Evolutionary conservation across 2,888 invertebrate genomes (phyloP), one percentile per base, ranked within the genome.

Genomic region (Microctonus aethiopoides): DNA sequence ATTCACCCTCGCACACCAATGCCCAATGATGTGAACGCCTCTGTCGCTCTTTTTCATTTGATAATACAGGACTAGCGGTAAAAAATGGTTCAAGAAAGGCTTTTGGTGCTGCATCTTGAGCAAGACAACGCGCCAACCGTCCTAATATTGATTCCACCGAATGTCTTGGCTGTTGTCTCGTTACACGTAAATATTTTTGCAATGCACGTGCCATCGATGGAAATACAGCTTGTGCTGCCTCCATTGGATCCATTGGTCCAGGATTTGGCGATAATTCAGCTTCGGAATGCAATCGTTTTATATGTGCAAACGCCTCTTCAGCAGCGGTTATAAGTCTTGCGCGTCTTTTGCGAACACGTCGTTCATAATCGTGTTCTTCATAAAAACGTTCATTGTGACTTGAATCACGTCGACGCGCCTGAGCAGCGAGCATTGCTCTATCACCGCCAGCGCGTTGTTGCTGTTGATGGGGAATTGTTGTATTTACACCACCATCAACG

Each of bases 221-320:
- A 84, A 99, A 99, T 68, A 99, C 96, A 0, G 98, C 97, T 86
- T 97, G 96, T 0, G 99, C 99, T 3, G 99, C 98, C 88, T 98
- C 98, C 79, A 95, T 92, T 0, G 98, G 94, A 83, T 98, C 97
- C 89, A 99, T 93, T 0, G 95, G 94, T 20, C 81, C 83, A 2
- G 83, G 80, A 74, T 81, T 83, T 71, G 94, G 91, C 0, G 95
- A 94, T 0, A 95, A 93, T 34, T 93, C 92, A 67, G 91, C 89
- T 77, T 91, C 91, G 72, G 91, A 90, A 75, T 91, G 89, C 73
- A 97, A 91, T 41, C 98, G 90, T 80, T 96, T 94, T 75, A 99
- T 97, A 83, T 99, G 98, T 11, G 98, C 97, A 87, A 99, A 99
- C 0, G 99, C 98, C 83, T 99, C 99, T 87, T 99, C 99, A 0